Evolutionary conservation across 2,888 invertebrate genomes (phyloP).

Genomic region (Allacma fusca): DNA sequence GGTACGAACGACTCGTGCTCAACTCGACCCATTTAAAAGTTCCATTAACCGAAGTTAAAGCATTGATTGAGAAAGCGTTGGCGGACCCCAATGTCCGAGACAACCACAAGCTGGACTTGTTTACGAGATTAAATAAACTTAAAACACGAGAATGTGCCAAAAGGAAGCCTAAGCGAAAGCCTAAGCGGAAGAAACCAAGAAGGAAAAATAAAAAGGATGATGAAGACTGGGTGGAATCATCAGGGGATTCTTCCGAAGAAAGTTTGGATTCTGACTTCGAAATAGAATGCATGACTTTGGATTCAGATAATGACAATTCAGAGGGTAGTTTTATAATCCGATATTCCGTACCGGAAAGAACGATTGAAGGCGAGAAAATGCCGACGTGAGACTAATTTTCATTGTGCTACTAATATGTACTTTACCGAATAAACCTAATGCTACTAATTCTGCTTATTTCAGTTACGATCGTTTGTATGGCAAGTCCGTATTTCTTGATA

Average conservation of each 20-base stretch:
- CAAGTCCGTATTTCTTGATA: conserved; percentile 59
- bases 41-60: conserved; percentile 62
- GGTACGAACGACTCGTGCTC: conserved; percentile 73
- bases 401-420: too few species aligned
- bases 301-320: background rate
- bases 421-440: too few species aligned
- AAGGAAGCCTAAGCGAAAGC: conserved; percentile 26
- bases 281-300: background rate
- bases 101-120: conserved; percentile 65
- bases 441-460: too few species aligned
- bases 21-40: conserved; percentile 69
- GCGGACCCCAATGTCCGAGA: conserved; percentile 63
- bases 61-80: conserved; percentile 62
- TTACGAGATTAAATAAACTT: conserved; percentile 64
- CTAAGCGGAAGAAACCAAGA: conserved; percentile 52
- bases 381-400: conserved; percentile 42
- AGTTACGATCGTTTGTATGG: conserved; percentile 48
- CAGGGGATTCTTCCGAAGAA: conserved; percentile 17
- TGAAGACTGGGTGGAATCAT: background rate
- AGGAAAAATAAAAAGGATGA: conserved; percentile 37
- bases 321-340: conserved; percentile 38
- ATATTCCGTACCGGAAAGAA: conserved; percentile 61
- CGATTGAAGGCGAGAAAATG: conserved; percentile 63
- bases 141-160: conserved; percentile 45
- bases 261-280: conserved; percentile 16